Percentiles rank a stretch among this genome's conserved stretches.
These are phyloP conservation scores for Pituophis catenifer DNA, from an alignment of 2,113 vertebrate species.

Conservation along the genomic window DNA sequence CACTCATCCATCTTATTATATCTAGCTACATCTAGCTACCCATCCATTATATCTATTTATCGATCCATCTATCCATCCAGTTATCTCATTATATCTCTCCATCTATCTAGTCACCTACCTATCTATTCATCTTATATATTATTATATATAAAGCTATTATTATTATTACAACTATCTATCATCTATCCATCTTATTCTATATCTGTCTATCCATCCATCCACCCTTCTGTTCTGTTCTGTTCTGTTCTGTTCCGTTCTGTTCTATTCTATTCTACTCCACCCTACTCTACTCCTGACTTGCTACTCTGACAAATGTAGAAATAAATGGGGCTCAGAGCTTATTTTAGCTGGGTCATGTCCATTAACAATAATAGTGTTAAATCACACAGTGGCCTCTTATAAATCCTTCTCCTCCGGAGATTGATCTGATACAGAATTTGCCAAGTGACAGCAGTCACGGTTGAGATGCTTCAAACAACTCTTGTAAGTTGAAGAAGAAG, in stretches of 20 bases:
- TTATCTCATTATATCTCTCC: no score
- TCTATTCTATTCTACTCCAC: neutral
- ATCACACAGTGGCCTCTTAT: neutral
- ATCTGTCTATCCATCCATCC: no score
- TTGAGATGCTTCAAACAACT: neutral
- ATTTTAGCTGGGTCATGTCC: neutral
- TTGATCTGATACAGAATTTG: neutral
- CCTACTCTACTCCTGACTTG: neutral
- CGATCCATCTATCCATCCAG: no score
- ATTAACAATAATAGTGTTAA: rapidly evolving
- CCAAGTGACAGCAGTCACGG: neutral
- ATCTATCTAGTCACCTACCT: no score
- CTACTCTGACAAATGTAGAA: neutral
- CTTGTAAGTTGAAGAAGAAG: neutral
- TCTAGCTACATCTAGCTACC: no score
- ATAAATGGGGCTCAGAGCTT: neutral
- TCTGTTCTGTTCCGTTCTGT: rapidly evolving
- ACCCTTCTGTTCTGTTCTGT: no score
- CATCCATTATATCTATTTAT: no score
- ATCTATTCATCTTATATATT: no score
- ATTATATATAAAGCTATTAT: no score
- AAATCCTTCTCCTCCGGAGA: neutral
- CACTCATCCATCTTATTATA: no score
- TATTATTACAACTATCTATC: no score
- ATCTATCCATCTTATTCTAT: no score